Evolutionary conservation across 2,888 invertebrate genomes (phyloP), one percentile per base, ranked within the genome.

Genomic region (Encarsia formosa): DNA sequence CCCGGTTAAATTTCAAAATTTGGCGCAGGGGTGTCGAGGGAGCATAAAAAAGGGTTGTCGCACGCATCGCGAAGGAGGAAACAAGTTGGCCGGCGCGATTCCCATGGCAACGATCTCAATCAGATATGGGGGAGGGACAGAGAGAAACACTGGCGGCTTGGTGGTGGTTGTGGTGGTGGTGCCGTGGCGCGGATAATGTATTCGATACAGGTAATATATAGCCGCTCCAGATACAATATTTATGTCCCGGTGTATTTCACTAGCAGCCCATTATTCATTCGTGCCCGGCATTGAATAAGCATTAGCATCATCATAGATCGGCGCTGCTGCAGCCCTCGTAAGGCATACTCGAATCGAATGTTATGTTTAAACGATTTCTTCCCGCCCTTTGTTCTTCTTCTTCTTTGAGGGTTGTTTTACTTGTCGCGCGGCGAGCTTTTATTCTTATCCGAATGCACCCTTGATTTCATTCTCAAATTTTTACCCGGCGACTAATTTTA

Each of bases 211-310:
- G 67, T 71, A 70, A 71, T 71, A 68, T 70, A 71, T 67, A 71
- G 68, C n/a, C 67, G 71, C 62, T 71, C 71, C 64, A 70, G 69
- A 71, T 71, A 69, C 71, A 71, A 71, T 71, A 71, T 71, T 71
- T 71, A 71, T 71, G 71, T 66, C 68, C 63, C 61, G 63, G 64
- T 63, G 69, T 70, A 70, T 71, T 72, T 72, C 69, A 67, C 71
- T 67, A 70, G 67, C 70, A 68, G 67, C 67, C 70, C 71, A 71
- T 72, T 71, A 72, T 71, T 72, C 71, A 72, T 71, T 71, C 68
- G 54, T n/a, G n/a, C 59, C 15, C 63, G 62, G 67, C 69, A 68
- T 68, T 68, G 70, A 71, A 71, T 70, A 70, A 70, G 69, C 68
- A 68, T 70, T 70, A 67, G 67, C 68, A 68, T 66, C 68, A 68